These are phyloP conservation scores for Mandrillus leucophaeus DNA, from an alignment of 2,113 vertebrate species.

Conservation along the genomic window DNA sequence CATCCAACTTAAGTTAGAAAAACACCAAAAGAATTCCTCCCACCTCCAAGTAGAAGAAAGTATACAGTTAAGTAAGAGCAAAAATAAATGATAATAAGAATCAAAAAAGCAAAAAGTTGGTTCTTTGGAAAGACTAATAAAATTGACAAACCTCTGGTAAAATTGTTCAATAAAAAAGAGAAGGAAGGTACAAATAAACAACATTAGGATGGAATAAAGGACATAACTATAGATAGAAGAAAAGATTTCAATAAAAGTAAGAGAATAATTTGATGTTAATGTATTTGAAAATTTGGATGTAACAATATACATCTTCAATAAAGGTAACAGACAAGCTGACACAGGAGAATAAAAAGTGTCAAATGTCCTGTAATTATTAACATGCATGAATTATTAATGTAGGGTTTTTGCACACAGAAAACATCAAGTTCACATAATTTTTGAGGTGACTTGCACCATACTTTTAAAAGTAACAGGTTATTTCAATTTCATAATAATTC, in stretches of 20 bases:
- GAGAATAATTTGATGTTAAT: neutral
- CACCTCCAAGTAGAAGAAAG: neutral
- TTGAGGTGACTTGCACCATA: neutral
- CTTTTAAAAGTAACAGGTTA: neutral
- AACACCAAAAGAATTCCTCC: neutral
- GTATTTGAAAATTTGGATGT: neutral
- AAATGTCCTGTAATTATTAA: neutral
- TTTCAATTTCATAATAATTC: neutral
- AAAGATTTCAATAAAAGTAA: neutral
- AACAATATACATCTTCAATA: neutral
- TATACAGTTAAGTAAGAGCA: neutral
- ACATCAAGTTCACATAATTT: neutral
- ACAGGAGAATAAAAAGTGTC: neutral
- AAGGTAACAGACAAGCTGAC: neutral
- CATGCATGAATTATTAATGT: neutral
- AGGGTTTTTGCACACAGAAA: neutral
- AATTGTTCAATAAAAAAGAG: neutral
- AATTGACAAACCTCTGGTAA: neutral
- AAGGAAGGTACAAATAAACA: neutral
- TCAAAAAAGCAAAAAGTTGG: neutral
- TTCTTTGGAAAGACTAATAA: neutral
- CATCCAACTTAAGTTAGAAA: neutral
- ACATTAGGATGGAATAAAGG: neutral
- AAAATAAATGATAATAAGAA: neutral
- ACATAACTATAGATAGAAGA: neutral